phyloP scores from a whole-genome alignment of 2,797 vertebrate genomes.

The Triplophysa yarkandensis region DNA sequence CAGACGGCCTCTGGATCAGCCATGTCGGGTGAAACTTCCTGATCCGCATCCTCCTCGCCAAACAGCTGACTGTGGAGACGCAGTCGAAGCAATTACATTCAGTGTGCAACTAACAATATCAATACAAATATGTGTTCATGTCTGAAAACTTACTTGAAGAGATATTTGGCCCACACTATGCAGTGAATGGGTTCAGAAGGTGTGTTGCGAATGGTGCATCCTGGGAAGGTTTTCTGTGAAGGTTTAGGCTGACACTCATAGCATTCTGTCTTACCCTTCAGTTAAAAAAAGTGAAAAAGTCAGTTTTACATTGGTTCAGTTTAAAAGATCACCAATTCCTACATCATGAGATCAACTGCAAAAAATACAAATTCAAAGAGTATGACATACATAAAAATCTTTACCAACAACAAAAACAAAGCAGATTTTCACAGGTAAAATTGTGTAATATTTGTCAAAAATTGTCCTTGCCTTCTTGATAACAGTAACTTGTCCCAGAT shows the following conservation, averaged over 20 bases:
- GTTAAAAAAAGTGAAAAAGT: background rate
- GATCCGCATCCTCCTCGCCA: constrained; percentile 97
- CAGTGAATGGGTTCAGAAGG: constrained; percentile 98
- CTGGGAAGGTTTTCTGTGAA: constrained; percentile 96
- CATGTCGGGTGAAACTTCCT: constrained; percentile 97
- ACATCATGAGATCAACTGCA: background rate
- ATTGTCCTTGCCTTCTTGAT: constrained; percentile 90
- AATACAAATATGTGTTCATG: background rate
- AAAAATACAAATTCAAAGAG: background rate
- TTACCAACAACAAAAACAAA: too few species aligned
- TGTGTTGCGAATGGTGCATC: constrained; percentile 97
- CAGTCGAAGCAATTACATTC: background rate
- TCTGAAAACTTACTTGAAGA: constrained; percentile 88
- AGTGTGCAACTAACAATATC: background rate
- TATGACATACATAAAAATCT: too few species aligned
- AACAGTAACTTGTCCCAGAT: constrained; percentile 95
- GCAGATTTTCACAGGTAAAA: too few species aligned
- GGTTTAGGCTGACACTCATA: constrained; percentile 98
- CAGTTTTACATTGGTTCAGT: background rate
- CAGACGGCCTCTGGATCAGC: constrained; percentile 96
- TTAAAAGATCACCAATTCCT: background rate
- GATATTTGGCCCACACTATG: constrained; percentile 98
- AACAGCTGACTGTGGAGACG: constrained; percentile 87
- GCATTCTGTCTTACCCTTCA: constrained; percentile 92
- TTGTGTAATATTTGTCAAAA: background rate